phyloP scores from a whole-genome alignment of 2,888 invertebrate species.

The Diarsia mendica region DNA sequence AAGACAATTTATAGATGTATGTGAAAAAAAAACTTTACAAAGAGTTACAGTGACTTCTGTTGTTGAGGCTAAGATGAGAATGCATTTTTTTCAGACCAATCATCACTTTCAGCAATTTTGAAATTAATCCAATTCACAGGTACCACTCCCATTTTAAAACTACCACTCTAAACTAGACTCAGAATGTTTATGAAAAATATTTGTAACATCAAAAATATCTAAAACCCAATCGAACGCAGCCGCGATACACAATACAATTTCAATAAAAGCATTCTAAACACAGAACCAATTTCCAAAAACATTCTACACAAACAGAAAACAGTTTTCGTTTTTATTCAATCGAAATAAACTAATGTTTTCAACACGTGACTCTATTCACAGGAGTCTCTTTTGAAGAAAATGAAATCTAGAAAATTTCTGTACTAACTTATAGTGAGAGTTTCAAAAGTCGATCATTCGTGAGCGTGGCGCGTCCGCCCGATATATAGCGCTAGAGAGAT shows the following conservation, averaged over 20 bases:
- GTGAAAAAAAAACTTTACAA: not conserved
- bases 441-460: conserved; percentile 58
- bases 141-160: not conserved
- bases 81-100: not conserved
- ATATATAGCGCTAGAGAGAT: conserved; percentile 37
- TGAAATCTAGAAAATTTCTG: conserved; percentile 51
- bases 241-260: conserved; percentile 42
- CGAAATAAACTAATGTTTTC: conserved; percentile 63
- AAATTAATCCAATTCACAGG: not conserved
- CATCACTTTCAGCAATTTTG: not conserved
- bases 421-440: conserved; percentile 29
- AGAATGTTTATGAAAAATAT: conserved; percentile 19
- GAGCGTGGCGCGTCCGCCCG: conserved; percentile 45
- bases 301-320: conserved; percentile 45
- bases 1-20: not conserved
- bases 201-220: conserved; percentile 7
- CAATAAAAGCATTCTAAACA: conserved; percentile 48
- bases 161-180: not conserved
- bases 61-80: not conserved
- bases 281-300: conserved; percentile 40
- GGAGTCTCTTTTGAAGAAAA: conserved; percentile 60
- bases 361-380: conserved; percentile 62
- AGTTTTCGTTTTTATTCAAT: conserved; percentile 62
- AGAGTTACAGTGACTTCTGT: not conserved
- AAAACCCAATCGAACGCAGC: conserved; percentile 18